A percentile compares a stretch with the other conserved stretches of the same genome.
These are phyloP conservation scores for Pandion haliaetus DNA, from an alignment of 2,113 vertebrate species.

Conservation along the genomic window DNA sequence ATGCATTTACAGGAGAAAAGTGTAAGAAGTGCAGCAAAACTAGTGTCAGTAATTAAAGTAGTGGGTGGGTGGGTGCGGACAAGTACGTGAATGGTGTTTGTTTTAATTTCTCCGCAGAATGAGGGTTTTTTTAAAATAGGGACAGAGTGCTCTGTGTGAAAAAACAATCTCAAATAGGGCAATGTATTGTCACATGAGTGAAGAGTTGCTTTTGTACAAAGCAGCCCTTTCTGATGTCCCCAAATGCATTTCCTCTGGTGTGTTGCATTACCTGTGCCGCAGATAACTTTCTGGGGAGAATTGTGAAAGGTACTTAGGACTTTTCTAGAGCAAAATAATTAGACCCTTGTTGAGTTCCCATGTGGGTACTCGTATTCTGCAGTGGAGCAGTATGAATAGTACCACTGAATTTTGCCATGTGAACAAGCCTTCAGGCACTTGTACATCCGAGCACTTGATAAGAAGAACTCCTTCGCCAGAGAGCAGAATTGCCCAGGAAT, in stretches of 20 bases:
- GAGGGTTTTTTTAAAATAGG: accelerated
- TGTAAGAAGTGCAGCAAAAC: neutral
- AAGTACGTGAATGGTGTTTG: neutral
- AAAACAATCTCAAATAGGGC: neutral
- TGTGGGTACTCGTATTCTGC: neutral
- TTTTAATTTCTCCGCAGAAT: neutral
- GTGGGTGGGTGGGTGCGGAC: neutral
- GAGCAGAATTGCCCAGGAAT: neutral
- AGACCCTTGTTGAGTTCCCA: neutral
- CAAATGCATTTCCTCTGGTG: neutral
- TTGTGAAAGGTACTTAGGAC: neutral
- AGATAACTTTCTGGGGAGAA: neutral
- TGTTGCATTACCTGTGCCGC: neutral
- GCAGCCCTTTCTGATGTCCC: neutral
- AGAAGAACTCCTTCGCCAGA: slow-evolving; percentile 25
- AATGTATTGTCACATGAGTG: neutral
- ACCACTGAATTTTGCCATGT: slow-evolving; percentile 3
- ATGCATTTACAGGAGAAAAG: neutral
- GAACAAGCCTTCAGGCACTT: slow-evolving; percentile 27
- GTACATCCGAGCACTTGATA: slow-evolving; percentile 4
- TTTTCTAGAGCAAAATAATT: slow-evolving; percentile 24
- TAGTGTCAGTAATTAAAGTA: neutral
- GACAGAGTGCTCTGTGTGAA: neutral
- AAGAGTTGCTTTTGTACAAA: neutral
- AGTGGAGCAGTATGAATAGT: slow-evolving; percentile 22